Percentiles rank a stretch among this genome's conserved stretches.
These are phyloP conservation scores for Mesopsocus fuscifrons DNA, from an alignment of 2,888 invertebrate species.

Conservation along the genomic window DNA sequence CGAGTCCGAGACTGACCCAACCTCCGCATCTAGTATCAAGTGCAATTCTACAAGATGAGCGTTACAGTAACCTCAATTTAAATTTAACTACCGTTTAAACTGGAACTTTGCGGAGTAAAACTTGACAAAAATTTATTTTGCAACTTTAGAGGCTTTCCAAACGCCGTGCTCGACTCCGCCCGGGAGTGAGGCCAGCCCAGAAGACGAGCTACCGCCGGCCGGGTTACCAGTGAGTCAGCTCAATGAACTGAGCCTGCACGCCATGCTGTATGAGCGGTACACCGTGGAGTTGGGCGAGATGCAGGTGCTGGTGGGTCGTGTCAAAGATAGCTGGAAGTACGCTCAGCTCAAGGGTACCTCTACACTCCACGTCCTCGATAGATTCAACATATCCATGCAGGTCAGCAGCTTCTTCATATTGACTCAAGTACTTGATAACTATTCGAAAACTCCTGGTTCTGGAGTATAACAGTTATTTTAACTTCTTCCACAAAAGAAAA, in stretches of 20 bases:
- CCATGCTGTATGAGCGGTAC: constrained; percentile 49
- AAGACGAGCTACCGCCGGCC: constrained; percentile 23
- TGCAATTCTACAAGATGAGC: too few relatives aligned
- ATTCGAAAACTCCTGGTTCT: background rate
- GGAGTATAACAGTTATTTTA: background rate
- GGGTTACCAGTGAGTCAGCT: constrained; percentile 27
- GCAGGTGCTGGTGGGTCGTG: constrained; percentile 75
- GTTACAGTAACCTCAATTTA: too few relatives aligned
- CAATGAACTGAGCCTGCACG: constrained; percentile 41
- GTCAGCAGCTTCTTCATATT: too few relatives aligned
- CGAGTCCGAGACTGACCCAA: too few relatives aligned
- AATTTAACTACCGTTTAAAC: too few relatives aligned
- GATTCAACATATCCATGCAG: constrained; percentile 47
- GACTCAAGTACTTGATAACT: background rate
- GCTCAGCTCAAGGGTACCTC: constrained; percentile 72
- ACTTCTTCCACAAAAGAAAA: background rate
- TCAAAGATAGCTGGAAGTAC: constrained; percentile 77
- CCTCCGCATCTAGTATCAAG: too few relatives aligned
- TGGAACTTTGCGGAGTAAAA: too few relatives aligned
- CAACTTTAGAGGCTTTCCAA: constrained; percentile 52
- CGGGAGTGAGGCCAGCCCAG: constrained; percentile 46
- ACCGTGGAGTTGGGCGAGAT: constrained; percentile 56
- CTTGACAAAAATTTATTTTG: too few relatives aligned
- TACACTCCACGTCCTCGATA: constrained; percentile 65
- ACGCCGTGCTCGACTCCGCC: constrained; percentile 81